Conservation (phyloP, 2,797 vertebrate species). For the Oreortyx pictus region DNA sequence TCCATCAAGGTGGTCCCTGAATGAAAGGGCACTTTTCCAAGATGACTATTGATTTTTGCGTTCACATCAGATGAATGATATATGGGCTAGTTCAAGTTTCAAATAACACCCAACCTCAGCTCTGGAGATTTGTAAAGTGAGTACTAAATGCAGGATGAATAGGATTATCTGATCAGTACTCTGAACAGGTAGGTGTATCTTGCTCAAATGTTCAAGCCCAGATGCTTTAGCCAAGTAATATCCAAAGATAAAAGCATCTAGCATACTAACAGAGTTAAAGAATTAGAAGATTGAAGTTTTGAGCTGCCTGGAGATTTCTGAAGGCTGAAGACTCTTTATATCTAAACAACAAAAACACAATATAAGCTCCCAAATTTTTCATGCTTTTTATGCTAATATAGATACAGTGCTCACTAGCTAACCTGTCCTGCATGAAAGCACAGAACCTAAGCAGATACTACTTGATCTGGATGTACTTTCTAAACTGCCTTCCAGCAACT, state of each 20-base stretch:
- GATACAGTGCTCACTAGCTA: not conserved
- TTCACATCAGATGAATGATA: conserved; percentile 20
- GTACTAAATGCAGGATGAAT: conserved; percentile 16
- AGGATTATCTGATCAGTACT: conserved; percentile 24
- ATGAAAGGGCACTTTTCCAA: conserved; percentile 51
- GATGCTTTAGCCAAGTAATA: not conserved
- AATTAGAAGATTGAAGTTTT: not conserved
- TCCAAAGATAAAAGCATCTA: not conserved
- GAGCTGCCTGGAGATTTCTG: not conserved
- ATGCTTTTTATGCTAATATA: not conserved
- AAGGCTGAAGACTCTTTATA: not conserved
- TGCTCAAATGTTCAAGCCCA: not conserved
- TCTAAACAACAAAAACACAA: not conserved
- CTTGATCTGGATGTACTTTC: not conserved
- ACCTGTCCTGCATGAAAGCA: not conserved
- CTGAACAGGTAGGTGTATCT: not conserved
- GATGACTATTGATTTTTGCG: conserved; percentile 41
- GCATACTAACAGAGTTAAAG: not conserved
- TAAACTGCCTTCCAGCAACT: not conserved
- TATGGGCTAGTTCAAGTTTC: not conserved
- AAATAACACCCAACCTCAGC: not conserved
- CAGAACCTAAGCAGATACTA: not conserved
- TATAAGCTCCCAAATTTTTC: not conserved
- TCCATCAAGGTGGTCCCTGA: conserved; percentile 47
- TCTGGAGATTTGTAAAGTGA: conserved; percentile 38